Evolutionary conservation across 2,113 vertebrate genomes (phyloP).

Genomic region (Calyptomena viridis): DNA sequence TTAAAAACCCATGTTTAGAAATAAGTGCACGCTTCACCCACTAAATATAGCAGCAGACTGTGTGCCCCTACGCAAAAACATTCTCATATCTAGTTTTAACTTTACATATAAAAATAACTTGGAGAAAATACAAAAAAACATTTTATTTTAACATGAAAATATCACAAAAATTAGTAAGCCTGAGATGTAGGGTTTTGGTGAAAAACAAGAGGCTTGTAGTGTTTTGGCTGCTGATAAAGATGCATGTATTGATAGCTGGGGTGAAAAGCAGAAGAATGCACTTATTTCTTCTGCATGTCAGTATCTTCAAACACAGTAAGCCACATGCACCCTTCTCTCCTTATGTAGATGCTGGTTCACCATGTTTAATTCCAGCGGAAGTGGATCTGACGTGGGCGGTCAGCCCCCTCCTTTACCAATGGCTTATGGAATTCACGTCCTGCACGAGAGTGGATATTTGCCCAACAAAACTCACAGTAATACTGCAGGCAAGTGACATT

Average conservation of each 20-base stretch:
- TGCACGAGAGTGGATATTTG: conserved; percentile 97
- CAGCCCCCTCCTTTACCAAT: conserved; percentile 97
- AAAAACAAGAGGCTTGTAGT: conserved; percentile 97
- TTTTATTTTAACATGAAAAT: conserved; percentile 97
- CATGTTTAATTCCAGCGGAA: conserved; percentile 95
- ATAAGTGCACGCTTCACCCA: conserved; percentile 93
- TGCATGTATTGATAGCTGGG: conserved; percentile 91
- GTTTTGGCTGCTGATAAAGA: conserved; percentile 98
- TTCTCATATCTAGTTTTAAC: conserved; percentile 94
- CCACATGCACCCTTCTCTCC: conserved; percentile 83
- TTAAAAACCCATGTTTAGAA: conserved; percentile 91
- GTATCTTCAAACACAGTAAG: conserved; percentile 80
- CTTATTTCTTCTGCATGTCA: conserved; percentile 84
- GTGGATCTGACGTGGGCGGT: conserved; percentile 97
- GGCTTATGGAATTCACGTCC: conserved; percentile 99
- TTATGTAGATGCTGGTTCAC: conserved; percentile 70
- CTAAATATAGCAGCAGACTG: conserved; percentile 89
- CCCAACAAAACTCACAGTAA: conserved; percentile 99
- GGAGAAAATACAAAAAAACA: conserved; percentile 95
- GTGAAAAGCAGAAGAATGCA: conserved; percentile 87
- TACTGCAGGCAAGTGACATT: conserved; percentile 99
- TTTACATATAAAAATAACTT: conserved; percentile 99
- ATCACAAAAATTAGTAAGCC: conserved; percentile 98
- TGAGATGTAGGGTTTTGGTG: conserved; percentile 98
- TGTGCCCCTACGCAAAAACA: conserved; percentile 92